A percentile compares a stretch with the other conserved stretches of the same genome.
These are phyloP conservation scores for Solenopsis invicta DNA, from an alignment of 1,140 invertebrate genomes.

Conservation along the genomic window DNA sequence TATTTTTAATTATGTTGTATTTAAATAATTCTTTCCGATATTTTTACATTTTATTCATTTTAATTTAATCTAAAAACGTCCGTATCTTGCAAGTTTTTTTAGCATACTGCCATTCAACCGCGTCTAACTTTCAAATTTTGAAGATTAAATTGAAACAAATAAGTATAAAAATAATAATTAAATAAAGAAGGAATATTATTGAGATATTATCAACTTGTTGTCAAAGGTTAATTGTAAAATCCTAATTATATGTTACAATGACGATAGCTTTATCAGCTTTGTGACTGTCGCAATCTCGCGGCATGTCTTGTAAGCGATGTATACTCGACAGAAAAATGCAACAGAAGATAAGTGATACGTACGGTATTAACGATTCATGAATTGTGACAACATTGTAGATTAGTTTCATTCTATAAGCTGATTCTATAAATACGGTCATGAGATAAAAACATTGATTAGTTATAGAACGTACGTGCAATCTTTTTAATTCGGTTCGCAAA, in stretches of 20 bases:
- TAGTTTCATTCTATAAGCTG: no score
- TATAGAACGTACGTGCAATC: no score
- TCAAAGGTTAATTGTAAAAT: no score
- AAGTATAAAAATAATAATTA: background rate
- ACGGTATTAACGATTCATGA: no score
- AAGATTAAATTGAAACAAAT: background rate
- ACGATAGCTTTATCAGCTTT: background rate
- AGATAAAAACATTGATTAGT: no score
- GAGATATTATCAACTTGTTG: background rate
- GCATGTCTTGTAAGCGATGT: background rate
- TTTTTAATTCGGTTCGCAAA: no score
- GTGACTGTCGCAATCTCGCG: constrained; percentile 37
- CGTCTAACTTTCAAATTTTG: background rate
- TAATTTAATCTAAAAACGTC: background rate
- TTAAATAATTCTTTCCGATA: background rate
- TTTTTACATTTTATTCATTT: background rate
- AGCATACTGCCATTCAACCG: no score
- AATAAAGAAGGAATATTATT: background rate
- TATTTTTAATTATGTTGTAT: no score
- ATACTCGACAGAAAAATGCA: background rate
- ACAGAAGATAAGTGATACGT: constrained; percentile 31
- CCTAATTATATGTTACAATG: background rate
- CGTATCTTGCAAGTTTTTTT: no score
- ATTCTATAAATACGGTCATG: no score
- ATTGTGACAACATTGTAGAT: no score